Base-by-base conservation (phyloP, 2,797 vertebrate species). In the Stomatorhinus walkeri region DNA sequence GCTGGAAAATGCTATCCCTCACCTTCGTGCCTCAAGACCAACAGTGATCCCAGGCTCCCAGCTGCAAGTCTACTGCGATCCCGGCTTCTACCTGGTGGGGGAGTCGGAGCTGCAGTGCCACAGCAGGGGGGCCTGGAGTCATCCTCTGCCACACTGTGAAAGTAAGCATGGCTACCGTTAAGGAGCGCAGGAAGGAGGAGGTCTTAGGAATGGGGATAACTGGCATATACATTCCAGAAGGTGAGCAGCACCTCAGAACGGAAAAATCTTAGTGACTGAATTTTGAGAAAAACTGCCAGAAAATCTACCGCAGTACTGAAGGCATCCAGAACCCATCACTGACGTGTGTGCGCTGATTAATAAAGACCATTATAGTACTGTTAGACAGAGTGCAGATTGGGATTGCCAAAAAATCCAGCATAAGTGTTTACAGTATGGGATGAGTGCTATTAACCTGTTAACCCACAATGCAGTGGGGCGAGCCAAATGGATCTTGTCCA, bases 11-110 rank as follows among this genome's bases (percentile, higher is more conserved):
- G 92, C 93, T 0, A 91, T 95, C 88, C 95, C 97, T 84, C 96
- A 98, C 91, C 94, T 99, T 89, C 96, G 95, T 4, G 93, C 94
- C 64, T 96, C 96, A 88, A 95, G 94, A 4, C 87, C 92, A 88
- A 95, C 96, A 88, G 90, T 96, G 90, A 98, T 95, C 83, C 97
- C 98, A 0, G 98, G 98, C 12, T 96, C 98, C 88, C 97, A 96
- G 93, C 95, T 98, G 89, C 96, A 94, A 91, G 96, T 99, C 89
- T 98, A 95, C 89, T 99, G 98, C 91, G 97, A 98, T 90, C 97
- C 97, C 0, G 97, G 98, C 88, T 99, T 97, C 95, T 98, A 99
- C 94, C 96, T 99, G 94, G 95, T 97, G 48, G 98, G 98, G 90
- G 97, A 98, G 92, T 96, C 97, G 1, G 94, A 98, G 92, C 96